A percentile compares a stretch with the other conserved stretches of the same genome.
These are phyloP conservation scores for Montipora capricornis DNA, from an alignment of 64 coral and sea anemone species.

Conservation along the genomic window DNA sequence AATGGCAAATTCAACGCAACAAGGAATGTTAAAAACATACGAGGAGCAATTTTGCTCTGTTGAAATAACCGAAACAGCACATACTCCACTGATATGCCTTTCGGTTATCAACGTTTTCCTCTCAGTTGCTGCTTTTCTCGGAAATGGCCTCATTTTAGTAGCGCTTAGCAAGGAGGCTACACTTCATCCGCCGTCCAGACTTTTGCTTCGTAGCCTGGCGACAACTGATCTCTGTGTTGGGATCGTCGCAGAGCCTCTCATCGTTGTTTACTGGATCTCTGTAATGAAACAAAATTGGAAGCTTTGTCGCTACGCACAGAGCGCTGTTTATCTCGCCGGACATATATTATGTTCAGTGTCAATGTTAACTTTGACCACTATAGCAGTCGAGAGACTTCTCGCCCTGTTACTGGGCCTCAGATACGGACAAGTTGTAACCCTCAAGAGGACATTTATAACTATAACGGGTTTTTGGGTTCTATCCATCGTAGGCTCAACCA, in stretches of 20 bases:
- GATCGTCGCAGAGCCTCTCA: not conserved
- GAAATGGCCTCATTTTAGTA: not conserved
- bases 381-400: conserved; percentile 7
- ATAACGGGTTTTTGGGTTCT: not conserved
- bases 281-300: not conserved
- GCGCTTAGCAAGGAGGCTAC: not conserved
- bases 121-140: not conserved
- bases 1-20: not conserved
- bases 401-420: not conserved
- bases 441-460: not conserved
- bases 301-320: not conserved
- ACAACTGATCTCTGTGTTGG: conserved; percentile 11
- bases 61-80: not conserved
- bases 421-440: conserved; percentile 23
- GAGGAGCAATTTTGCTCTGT: not conserved
- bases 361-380: conserved; percentile 3
- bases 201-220: not conserved
- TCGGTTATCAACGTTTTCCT: not conserved
- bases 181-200: conserved; percentile 19
- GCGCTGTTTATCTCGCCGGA: not conserved
- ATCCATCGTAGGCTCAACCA: not conserved
- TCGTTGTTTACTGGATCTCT: conserved; percentile 13
- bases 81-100: not conserved
- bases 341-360: conserved; percentile 1
- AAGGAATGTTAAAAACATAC: not conserved